Percentiles rank a stretch among this genome's conserved stretches.
These are phyloP conservation scores for Hoplodrina blanda DNA, from an alignment of 2,888 invertebrate genomes.

Conservation along the genomic window DNA sequence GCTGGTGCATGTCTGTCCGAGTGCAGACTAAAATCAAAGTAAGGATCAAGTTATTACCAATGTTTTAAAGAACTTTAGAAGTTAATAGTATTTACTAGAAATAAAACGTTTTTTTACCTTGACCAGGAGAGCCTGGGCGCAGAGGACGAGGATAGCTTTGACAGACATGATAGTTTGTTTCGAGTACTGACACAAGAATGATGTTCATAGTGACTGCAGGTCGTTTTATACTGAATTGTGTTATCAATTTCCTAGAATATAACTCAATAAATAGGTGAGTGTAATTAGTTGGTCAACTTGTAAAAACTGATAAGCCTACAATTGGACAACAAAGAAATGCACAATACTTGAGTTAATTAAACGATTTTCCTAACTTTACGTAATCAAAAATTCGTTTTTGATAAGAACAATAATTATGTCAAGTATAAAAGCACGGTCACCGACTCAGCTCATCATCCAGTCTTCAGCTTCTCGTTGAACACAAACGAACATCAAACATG, in stretches of 20 bases:
- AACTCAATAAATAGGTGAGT: neutral
- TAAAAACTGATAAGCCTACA: conserved; percentile 18
- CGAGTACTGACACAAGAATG: conserved; percentile 11
- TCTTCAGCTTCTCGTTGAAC: conserved; percentile 37
- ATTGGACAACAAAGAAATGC: neutral
- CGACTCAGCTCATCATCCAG: conserved; percentile 13
- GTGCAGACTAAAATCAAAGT: neutral
- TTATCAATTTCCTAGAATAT: conserved; percentile 11
- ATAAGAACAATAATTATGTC: neutral
- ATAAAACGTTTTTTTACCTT: conserved; percentile 16
- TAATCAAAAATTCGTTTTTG: neutral
- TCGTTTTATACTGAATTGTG: conserved; percentile 13
- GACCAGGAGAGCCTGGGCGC: conserved; percentile 61
- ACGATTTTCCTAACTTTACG: neutral
- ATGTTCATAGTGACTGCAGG: conserved; percentile 7
- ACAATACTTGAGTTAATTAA: neutral
- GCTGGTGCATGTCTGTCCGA: neutral
- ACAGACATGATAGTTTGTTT: conserved; percentile 63
- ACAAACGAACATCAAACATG: conserved; percentile 36
- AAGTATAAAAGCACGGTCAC: conserved; percentile 22
- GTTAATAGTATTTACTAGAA: no score
- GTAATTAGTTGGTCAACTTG: conserved; percentile 5
- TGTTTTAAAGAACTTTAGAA: no score
- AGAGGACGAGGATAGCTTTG: conserved; percentile 66
- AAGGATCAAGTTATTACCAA: neutral